Evolutionary conservation across 2,888 invertebrate species (phyloP).

Genomic region (Cephus sareptanus): DNA sequence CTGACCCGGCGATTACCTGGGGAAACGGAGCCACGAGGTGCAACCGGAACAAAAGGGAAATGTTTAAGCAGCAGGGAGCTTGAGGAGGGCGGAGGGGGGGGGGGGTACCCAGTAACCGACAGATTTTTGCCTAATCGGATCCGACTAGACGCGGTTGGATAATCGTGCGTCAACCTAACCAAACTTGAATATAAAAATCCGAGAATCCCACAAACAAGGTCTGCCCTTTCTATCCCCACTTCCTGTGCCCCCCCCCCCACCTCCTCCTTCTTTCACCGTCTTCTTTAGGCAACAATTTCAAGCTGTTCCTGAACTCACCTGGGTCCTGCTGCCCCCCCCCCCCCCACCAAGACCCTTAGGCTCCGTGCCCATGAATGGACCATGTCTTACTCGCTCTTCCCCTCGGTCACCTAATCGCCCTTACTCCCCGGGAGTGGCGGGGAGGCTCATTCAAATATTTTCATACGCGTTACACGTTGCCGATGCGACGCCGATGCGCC

Average conservation of each 20-base stretch:
- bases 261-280: neutral
- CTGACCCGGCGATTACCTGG: neutral
- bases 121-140: slow-evolving; percentile 56
- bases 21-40: neutral
- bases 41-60: neutral
- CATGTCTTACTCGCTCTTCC: neutral
- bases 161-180: slow-evolving; percentile 32
- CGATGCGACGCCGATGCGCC: slow-evolving; percentile 5
- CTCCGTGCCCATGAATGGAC: neutral
- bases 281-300: neutral
- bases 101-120: neutral
- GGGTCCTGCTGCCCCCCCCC: no score
- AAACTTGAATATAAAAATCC: neutral
- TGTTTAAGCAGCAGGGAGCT: slow-evolving; percentile 20
- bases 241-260: neutral
- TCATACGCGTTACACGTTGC: neutral
- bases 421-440: neutral
- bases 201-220: neutral
- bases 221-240: neutral
- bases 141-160: slow-evolving; percentile 39
- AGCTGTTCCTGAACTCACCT: neutral
- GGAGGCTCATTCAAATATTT: neutral
- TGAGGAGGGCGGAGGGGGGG: neutral
- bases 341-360: neutral
- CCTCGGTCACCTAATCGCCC: neutral